Conservation (phyloP, 2,113 vertebrate genomes). For the Paratilapia polleni region DNA sequence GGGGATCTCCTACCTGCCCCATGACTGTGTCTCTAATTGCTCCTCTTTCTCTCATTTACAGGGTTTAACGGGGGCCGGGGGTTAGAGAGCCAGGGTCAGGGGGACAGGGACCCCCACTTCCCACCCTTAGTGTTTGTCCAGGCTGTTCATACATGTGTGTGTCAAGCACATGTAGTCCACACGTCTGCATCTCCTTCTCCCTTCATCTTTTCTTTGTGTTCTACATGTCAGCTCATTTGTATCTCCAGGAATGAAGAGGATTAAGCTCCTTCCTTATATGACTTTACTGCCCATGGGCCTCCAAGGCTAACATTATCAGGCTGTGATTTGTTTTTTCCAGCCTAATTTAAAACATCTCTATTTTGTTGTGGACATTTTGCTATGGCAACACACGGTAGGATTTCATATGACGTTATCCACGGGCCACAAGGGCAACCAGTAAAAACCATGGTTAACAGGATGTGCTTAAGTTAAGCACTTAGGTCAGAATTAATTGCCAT, state of each 20-base stretch:
- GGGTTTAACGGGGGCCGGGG: constrained; percentile 44
- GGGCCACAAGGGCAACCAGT: neutral
- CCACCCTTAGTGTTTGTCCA: constrained; percentile 38
- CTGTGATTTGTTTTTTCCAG: neutral
- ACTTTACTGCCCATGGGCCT: constrained; percentile 2
- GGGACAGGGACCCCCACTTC: constrained; percentile 5
- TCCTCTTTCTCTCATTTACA: constrained; percentile 65
- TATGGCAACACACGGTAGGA: neutral
- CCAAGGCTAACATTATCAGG: neutral
- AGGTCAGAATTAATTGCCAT: constrained; percentile 24
- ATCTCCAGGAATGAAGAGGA: constrained; percentile 19
- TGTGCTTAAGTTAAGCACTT: neutral
- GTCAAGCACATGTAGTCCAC: constrained; percentile 27
- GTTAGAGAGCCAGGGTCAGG: constrained; percentile 43
- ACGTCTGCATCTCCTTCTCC: constrained; percentile 21
- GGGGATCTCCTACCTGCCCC: constrained; percentile 62
- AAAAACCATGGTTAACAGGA: neutral
- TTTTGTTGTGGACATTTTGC: constrained; percentile 19
- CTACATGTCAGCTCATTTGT: constrained; percentile 35
- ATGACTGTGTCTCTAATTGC: constrained; percentile 67
- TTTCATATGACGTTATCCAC: neutral
- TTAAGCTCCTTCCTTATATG: constrained; percentile 34
- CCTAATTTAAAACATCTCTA: neutral
- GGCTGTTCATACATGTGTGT: constrained; percentile 36
- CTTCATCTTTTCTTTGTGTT: constrained; percentile 1